Conservation (phyloP, 1,140 invertebrate species). For the Rhopalosiphum maidis region DNA sequence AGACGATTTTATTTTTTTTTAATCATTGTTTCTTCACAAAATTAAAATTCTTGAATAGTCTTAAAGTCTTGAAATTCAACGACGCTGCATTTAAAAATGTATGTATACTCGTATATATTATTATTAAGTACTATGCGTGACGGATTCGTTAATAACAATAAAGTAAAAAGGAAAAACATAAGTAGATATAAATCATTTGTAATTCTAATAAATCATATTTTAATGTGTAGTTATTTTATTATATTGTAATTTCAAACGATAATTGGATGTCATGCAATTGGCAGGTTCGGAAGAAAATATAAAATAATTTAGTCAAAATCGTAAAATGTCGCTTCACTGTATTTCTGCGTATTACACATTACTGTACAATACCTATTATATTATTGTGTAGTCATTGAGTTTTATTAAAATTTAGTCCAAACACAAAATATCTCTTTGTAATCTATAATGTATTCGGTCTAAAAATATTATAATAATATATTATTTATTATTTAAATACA, state of each 20-base stretch:
- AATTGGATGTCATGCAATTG: neutral
- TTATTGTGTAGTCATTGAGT: neutral
- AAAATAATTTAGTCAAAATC: conserved; percentile 12
- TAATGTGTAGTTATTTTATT: neutral
- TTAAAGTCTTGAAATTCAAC: neutral
- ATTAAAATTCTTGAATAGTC: neutral
- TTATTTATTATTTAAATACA: neutral
- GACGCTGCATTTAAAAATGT: neutral
- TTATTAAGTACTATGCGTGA: neutral
- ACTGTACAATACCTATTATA: neutral
- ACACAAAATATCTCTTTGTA: neutral
- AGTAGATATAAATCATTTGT: neutral
- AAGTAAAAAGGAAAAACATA: neutral
- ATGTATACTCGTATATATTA: neutral
- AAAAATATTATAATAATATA: neutral
- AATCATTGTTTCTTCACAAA: neutral
- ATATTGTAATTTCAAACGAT: neutral
- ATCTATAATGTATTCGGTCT: neutral
- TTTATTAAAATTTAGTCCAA: neutral
- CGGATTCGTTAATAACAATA: neutral
- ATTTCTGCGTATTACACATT: neutral
- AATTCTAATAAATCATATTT: conserved; percentile 1
- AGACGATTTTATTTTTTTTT: neutral
- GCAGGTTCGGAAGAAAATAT: neutral
- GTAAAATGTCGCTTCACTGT: neutral